Conservation (phyloP, 2,113 vertebrate species). For the Gymnorhina tibicen region DNA sequence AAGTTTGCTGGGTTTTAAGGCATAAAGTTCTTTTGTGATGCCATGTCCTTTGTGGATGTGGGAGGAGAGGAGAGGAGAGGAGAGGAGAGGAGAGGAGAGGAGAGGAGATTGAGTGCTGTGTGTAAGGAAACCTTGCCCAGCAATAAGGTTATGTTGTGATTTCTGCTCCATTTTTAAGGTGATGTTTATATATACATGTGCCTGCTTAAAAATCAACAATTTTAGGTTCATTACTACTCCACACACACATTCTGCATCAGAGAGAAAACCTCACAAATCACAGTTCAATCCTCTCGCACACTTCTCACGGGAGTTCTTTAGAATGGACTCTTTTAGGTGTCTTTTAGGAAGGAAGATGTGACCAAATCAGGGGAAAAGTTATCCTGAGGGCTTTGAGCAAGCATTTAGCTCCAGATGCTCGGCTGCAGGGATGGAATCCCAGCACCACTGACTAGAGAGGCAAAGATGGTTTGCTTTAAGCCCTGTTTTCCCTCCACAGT, state of each 20-base stretch:
- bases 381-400: neutral
- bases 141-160: neutral
- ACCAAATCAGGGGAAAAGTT: neutral
- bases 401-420: neutral
- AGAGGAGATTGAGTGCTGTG: neutral
- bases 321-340: neutral
- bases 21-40: neutral
- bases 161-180: neutral
- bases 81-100: no score
- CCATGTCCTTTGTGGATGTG: neutral
- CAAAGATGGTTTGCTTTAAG: neutral
- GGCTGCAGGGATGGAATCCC: neutral
- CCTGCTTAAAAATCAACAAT: neutral
- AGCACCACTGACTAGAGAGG: neutral
- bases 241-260: neutral
- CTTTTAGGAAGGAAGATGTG: neutral
- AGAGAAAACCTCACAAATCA: neutral
- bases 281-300: neutral
- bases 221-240: neutral
- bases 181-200: neutral
- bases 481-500: fast-evolving
- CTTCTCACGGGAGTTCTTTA: neutral
- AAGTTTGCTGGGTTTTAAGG: neutral
- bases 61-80: neutral
- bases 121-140: neutral